phyloP scores from a whole-genome alignment of 2,797 vertebrate species.

The Anomalospiza imberbis region DNA sequence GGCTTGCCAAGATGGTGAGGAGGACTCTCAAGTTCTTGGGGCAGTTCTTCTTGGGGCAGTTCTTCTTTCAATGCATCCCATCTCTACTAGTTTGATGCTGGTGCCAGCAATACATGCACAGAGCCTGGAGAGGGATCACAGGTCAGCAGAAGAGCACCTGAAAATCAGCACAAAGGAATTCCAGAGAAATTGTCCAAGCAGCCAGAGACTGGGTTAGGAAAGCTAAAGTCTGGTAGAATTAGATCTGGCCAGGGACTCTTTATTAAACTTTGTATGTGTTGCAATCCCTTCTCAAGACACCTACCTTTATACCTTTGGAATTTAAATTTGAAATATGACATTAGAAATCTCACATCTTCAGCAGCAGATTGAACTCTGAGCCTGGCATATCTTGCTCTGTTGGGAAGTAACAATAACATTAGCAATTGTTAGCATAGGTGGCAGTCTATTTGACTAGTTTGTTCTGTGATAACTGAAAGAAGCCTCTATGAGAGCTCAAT shows the following conservation, averaged over 20 bases:
- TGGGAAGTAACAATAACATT: background rate
- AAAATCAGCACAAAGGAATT: background rate
- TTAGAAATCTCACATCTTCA: background rate
- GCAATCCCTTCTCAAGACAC: background rate
- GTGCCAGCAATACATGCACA: background rate
- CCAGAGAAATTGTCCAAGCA: background rate
- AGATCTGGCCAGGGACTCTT: background rate
- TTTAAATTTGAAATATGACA: slow-evolving; percentile 11
- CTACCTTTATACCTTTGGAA: background rate
- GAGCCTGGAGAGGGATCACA: background rate
- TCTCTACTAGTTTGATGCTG: background rate
- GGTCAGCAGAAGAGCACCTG: background rate
- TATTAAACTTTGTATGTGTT: background rate
- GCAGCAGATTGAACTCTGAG: background rate
- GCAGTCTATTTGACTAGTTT: background rate
- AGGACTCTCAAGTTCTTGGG: background rate
- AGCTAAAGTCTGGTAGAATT: background rate
- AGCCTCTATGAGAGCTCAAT: background rate
- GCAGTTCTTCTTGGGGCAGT: too few species aligned
- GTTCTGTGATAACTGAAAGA: background rate
- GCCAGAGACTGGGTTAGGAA: background rate
- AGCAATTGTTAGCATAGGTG: background rate
- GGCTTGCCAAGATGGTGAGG: background rate
- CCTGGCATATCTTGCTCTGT: background rate
- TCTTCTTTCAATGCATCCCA: background rate